These are phyloP conservation scores for Pristionchus arcanus DNA, from an alignment of 2,888 invertebrate genomes.

Conservation along the genomic window DNA sequence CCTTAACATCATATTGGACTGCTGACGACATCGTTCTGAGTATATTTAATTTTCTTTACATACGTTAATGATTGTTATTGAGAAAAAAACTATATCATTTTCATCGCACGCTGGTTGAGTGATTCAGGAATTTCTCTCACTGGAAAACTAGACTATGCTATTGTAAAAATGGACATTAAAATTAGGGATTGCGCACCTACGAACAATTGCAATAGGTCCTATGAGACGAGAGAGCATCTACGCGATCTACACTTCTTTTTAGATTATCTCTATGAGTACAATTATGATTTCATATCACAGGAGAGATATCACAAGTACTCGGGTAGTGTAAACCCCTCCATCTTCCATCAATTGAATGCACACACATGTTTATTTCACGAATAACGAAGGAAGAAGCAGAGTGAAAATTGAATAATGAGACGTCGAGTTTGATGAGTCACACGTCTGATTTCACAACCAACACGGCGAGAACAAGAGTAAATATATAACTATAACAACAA, in stretches of 20 bases:
- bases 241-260: neutral
- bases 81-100: too few relatives aligned
- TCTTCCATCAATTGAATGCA: neutral
- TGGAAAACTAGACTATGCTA: neutral
- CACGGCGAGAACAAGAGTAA: neutral
- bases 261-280: neutral
- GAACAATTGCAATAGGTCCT: neutral
- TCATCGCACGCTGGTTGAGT: neutral
- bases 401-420: neutral
- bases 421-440: slow-evolving; percentile 28
- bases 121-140: neutral
- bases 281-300: neutral
- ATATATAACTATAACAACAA: slow-evolving; percentile 18
- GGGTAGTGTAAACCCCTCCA: neutral
- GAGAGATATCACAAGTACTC: neutral
- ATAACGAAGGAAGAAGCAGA: neutral
- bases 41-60: neutral
- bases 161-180: neutral
- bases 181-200: neutral
- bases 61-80: neutral
- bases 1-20: slow-evolving; percentile 63
- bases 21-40: slow-evolving; percentile 52
- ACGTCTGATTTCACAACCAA: slow-evolving; percentile 32
- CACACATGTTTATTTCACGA: neutral
- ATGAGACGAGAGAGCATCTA: slow-evolving; percentile 36